Percentiles rank a stretch among this genome's conserved stretches.
phyloP scores from a whole-genome alignment of 1,140 invertebrate species.

The Calephelis nemesis region DNA sequence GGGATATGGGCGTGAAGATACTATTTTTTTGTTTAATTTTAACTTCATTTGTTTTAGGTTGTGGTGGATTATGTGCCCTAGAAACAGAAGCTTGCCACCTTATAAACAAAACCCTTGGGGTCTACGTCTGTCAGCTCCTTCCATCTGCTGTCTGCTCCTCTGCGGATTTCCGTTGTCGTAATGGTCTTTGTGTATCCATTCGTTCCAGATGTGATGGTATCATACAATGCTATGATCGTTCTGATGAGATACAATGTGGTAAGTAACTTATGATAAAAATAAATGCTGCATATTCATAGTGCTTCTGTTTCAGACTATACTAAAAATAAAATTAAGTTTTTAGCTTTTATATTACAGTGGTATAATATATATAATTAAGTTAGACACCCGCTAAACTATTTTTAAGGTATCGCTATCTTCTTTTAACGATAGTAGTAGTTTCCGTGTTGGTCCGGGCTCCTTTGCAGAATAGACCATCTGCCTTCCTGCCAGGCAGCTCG shows the following conservation, averaged over 20 bases:
- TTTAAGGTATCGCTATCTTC: no score
- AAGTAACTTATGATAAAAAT: conserved; percentile 40
- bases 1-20: no score
- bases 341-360: no score
- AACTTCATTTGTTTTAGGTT: conserved; percentile 65
- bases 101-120: conserved; percentile 76
- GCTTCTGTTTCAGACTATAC: no score
- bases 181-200: conserved; percentile 85
- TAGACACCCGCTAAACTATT: no score
- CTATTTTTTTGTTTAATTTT: background rate
- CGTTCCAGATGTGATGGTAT: conserved; percentile 86
- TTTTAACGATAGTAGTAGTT: no score
- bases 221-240: conserved; percentile 88
- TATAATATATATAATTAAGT: no score
- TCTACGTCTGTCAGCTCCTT: conserved; percentile 74
- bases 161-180: conserved; percentile 85
- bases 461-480: no score
- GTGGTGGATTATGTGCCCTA: conserved; percentile 85
- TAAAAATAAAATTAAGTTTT: no score
- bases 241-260: conserved; percentile 90
- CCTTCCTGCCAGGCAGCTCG: no score
- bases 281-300: no score
- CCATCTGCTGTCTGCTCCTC: conserved; percentile 75
- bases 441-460: no score
- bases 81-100: conserved; percentile 86